Base-by-base conservation (phyloP, 2,888 invertebrate species). In the Campoletis raptor region DNA sequence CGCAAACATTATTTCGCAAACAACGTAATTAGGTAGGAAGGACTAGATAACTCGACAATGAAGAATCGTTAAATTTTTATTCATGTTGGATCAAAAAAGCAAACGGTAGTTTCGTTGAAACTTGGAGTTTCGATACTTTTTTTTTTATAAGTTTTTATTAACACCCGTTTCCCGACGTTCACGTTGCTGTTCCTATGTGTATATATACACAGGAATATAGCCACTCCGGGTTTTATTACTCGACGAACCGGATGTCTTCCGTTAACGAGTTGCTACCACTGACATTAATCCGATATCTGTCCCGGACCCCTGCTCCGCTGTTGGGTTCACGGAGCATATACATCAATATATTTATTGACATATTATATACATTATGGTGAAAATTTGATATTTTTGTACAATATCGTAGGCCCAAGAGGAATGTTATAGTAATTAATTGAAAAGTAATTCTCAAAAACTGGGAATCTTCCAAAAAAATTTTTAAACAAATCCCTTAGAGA, bases 211-310 rank as follows among this genome's bases (percentile, higher is more conserved):
- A 45, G 5, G 24, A 24, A 45, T 69, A 74, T 9, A 74, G 42
- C 36, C 54, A 24, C 40, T 30, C 0, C 40, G 12, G 54, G 30
- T 79, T 78, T 85, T 74, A 61, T 37, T 78, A 78, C 78, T 79
- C 69, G 52, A 70, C 70, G 76, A 61, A 81, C 67, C 64, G 45
- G 74, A 81, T 54, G 81, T 85, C 69, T 79, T 79, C 67, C 61
- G 69, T 79, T 85, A 85, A 82, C 81, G 85, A 82, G 73, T 74
- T 74, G 67, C 69, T 69, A 81, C 69, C 40, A 24, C 81, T 67
- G 69, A 24, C 24, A 66, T 48, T 42, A 67, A 45, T 54, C 81
- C 12, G 54, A 72, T 81, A 72, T 74, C 76, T 40, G 72, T 40
- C 73, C 30, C 30, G 42, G 73, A 21, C 24, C 45, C 24, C 42